phyloP scores from a whole-genome alignment of 92 coral and sea anemone species.

The Parazoanthus atlanticus region DNA sequence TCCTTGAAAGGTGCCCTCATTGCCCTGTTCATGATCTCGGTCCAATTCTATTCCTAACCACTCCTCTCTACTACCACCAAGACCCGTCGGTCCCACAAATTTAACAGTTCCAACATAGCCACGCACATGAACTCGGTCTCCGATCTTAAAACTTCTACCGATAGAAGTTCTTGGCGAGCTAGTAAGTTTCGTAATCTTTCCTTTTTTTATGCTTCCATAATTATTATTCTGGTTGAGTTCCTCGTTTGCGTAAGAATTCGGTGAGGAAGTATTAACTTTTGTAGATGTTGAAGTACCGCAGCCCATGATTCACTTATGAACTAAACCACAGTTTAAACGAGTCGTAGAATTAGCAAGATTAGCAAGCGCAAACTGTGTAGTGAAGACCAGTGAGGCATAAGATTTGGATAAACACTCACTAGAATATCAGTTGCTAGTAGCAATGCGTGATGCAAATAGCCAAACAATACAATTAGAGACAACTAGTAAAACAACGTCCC shows the following conservation, averaged over 20 bases:
- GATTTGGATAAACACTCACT: not conserved
- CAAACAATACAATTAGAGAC: not conserved
- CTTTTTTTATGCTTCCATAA: not conserved
- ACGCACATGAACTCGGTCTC: slow-evolving; percentile 65
- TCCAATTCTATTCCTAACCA: slow-evolving; percentile 74
- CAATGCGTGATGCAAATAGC: slow-evolving; percentile 1
- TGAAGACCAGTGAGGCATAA: not conserved
- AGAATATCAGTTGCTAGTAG: slow-evolving; percentile 9
- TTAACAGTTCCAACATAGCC: slow-evolving; percentile 66
- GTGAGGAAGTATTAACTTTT: not conserved
- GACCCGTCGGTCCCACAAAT: slow-evolving; percentile 60
- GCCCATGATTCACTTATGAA: slow-evolving; percentile 6
- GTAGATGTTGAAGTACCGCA: slow-evolving; percentile 30
- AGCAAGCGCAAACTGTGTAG: not conserved
- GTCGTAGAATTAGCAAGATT: not conserved
- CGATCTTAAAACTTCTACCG: slow-evolving; percentile 40
- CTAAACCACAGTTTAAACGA: not conserved
- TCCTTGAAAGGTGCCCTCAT: slow-evolving; percentile 59
- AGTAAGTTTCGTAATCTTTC: not conserved
- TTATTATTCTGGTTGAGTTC: not conserved
- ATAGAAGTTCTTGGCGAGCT: not conserved
- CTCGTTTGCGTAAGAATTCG: not conserved
- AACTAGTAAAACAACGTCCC: not conserved
- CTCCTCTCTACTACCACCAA: slow-evolving; percentile 56
- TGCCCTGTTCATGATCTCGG: slow-evolving; percentile 56